These are phyloP conservation scores for Euura lappo DNA, from an alignment of 1,140 invertebrate species.

Conservation along the genomic window DNA sequence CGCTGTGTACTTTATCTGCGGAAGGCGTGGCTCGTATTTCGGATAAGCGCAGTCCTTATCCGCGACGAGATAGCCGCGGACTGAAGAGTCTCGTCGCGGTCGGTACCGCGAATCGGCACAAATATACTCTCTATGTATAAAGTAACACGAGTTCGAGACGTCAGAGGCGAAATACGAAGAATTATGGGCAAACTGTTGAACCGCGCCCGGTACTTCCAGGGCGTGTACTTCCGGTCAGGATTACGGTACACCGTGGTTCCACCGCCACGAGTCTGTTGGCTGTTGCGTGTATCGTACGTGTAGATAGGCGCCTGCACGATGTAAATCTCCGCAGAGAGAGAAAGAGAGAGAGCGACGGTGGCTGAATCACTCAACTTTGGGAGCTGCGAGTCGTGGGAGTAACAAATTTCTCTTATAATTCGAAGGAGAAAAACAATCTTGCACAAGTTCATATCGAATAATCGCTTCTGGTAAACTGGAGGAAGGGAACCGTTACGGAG, in stretches of 20 bases:
- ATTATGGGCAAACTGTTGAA: neutral
- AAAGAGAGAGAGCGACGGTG: neutral
- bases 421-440: neutral
- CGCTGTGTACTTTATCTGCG: too few relatives aligned
- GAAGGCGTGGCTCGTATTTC: too few relatives aligned
- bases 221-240: slow-evolving; percentile 4
- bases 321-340: neutral
- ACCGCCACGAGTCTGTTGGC: neutral
- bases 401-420: neutral
- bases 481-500: neutral
- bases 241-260: neutral
- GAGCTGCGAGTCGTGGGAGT: neutral
- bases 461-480: neutral
- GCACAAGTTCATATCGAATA: neutral
- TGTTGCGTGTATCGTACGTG: neutral
- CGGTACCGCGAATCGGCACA: too few relatives aligned
- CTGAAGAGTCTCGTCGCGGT: too few relatives aligned
- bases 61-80: too few relatives aligned
- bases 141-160: too few relatives aligned
- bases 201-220: neutral
- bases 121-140: too few relatives aligned
- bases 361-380: neutral
- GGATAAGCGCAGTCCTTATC: too few relatives aligned
- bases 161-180: neutral
- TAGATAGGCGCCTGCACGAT: neutral